Conservation (phyloP, 2,888 invertebrate genomes). For the Cremastobaeus sp. region DNA sequence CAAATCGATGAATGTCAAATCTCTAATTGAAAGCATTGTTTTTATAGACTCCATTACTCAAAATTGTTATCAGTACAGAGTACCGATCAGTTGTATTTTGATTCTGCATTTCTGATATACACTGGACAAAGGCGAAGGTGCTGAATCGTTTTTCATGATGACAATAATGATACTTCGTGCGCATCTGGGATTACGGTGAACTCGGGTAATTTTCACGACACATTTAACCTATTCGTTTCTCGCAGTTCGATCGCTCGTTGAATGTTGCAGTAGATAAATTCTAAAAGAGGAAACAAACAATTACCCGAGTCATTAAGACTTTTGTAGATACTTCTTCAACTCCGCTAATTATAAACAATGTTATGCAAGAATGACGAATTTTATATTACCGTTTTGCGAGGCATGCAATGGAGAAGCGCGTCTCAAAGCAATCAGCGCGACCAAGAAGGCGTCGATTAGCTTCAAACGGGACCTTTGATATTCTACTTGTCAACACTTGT, state of each 20-base stretch:
- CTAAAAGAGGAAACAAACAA: conserved; percentile 29
- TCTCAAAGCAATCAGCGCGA: background rate
- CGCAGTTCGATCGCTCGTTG: conserved; percentile 59
- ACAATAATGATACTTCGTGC: conserved; percentile 75
- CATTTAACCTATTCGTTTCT: conserved; percentile 58
- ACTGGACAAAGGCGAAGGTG: conserved; percentile 64
- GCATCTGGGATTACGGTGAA: conserved; percentile 65
- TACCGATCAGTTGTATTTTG: conserved; percentile 43
- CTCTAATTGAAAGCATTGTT: conserved; percentile 1
- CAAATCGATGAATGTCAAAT: conserved; percentile 7
- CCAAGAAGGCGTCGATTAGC: conserved; percentile 10
- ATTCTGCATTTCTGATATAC: conserved; percentile 38
- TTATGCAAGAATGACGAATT: conserved; percentile 57
- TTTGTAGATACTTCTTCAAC: conserved; percentile 66
- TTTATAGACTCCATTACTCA: conserved; percentile 10
- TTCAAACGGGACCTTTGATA: conserved; percentile 13
- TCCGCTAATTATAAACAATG: conserved; percentile 54
- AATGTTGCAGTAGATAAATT: conserved; percentile 49
- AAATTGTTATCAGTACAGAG: background rate
- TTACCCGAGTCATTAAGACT: conserved; percentile 62
- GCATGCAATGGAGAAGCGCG: conserved; percentile 7
- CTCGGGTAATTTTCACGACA: conserved; percentile 63
- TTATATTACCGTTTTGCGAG: conserved; percentile 56
- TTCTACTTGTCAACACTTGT: conserved; percentile 16
- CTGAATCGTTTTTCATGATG: conserved; percentile 74